Evolutionary conservation across 92 coral and sea anemone species (phyloP).

Genomic region (Nematostella vectensis): DNA sequence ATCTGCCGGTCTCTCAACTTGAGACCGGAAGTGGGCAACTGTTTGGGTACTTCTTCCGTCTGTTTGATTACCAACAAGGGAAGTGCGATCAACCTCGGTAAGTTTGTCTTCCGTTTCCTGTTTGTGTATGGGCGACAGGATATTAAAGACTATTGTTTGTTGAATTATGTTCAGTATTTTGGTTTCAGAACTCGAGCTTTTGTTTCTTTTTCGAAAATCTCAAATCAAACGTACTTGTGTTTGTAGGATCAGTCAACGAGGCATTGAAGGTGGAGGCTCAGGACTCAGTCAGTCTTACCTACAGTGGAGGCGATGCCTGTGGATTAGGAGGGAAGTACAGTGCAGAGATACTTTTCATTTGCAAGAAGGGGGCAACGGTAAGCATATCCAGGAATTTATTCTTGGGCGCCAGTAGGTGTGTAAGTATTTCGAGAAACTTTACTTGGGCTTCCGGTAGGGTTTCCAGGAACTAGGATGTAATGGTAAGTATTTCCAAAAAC

Average conservation of each 20-base stretch:
- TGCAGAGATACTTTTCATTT: constrained; percentile 49
- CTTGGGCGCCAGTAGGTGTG: no score
- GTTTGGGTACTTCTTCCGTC: constrained; percentile 62
- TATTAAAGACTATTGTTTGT: not conserved
- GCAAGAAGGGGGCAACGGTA: constrained; percentile 58
- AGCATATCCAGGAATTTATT: no score
- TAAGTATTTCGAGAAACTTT: no score
- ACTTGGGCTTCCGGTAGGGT: no score
- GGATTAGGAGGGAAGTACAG: not conserved
- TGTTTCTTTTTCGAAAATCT: no score
- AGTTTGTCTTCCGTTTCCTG: not conserved
- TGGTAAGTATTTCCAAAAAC: no score
- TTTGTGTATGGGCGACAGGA: no score
- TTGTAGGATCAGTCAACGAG: constrained; percentile 26
- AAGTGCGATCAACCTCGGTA: constrained; percentile 46
- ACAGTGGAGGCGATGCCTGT: constrained; percentile 57
- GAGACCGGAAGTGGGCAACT: constrained; percentile 27
- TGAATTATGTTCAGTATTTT: not conserved
- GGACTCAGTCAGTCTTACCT: constrained; percentile 28
- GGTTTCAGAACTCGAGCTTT: no score
- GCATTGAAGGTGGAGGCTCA: constrained; percentile 18
- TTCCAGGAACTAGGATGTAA: no score
- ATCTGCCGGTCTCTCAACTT: constrained; percentile 80
- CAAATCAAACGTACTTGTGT: no score
- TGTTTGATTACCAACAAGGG: constrained; percentile 35